These are phyloP conservation scores for Girardia tigrina DNA, from an alignment of 2,888 invertebrate genomes.

Conservation along the genomic window DNA sequence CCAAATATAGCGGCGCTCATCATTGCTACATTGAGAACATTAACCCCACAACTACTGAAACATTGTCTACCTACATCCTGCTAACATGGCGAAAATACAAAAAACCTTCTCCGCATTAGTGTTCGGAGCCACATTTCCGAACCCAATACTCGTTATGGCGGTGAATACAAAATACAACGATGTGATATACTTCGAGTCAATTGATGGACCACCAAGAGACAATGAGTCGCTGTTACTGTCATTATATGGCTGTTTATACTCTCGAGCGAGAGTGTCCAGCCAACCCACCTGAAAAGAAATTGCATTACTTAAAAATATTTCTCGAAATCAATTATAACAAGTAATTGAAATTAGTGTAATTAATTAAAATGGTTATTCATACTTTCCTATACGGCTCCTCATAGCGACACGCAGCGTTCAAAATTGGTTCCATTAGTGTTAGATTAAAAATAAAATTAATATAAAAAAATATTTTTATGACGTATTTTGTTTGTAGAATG, in stretches of 20 bases:
- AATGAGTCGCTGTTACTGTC: constrained; percentile 45
- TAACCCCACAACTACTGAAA: neutral
- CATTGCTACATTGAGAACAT: constrained; percentile 42
- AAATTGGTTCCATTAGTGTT: too few relatives aligned
- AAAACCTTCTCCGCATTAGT: constrained; percentile 50
- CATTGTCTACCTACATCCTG: constrained; percentile 46
- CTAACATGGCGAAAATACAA: constrained; percentile 50
- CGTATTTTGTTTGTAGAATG: too few relatives aligned
- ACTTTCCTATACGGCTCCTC: too few relatives aligned
- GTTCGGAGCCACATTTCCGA: constrained; percentile 50
- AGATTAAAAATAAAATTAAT: too few relatives aligned
- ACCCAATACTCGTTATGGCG: constrained; percentile 50
- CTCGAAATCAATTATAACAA: too few relatives aligned
- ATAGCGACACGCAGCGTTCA: too few relatives aligned
- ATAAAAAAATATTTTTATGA: too few relatives aligned
- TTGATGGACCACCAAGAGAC: constrained; percentile 42
- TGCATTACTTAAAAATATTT: too few relatives aligned
- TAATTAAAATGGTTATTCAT: too few relatives aligned
- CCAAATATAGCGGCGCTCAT: constrained; percentile 51
- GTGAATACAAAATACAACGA: constrained; percentile 51
- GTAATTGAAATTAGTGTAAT: too few relatives aligned
- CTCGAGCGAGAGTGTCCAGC: constrained; percentile 46
- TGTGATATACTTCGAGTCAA: constrained; percentile 48
- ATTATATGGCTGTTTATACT: constrained; percentile 41
- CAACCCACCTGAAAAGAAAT: constrained; percentile 41